These are phyloP conservation scores for Heliopora coerulea DNA, from an alignment of 92 coral and sea anemone species.

Conservation along the genomic window DNA sequence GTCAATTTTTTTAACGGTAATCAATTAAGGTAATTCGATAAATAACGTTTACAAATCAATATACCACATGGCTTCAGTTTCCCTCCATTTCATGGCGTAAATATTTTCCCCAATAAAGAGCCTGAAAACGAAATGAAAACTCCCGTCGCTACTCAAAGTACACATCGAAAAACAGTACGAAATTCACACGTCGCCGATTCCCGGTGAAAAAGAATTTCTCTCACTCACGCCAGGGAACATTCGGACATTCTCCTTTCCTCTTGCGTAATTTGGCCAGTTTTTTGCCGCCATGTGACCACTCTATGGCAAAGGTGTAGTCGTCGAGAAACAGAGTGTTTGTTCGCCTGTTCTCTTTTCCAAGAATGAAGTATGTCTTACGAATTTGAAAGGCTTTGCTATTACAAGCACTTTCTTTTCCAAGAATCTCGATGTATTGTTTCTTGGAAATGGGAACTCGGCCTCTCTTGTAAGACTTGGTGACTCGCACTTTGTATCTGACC, in stretches of 20 bases:
- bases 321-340: constrained; percentile 70
- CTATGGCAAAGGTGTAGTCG: constrained; percentile 73
- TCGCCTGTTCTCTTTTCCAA: constrained; percentile 81
- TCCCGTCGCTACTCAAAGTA: too few relatives aligned
- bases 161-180: too few relatives aligned
- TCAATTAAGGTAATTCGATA: too few relatives aligned
- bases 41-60: too few relatives aligned
- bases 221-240: too few relatives aligned
- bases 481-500: constrained; percentile 71
- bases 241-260: constrained; percentile 68
- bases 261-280: constrained; percentile 62
- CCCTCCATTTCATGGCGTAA: too few relatives aligned
- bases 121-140: too few relatives aligned
- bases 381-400: constrained; percentile 61
- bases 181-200: too few relatives aligned
- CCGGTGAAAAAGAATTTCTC: too few relatives aligned
- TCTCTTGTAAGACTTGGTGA: constrained; percentile 67
- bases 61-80: too few relatives aligned
- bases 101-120: too few relatives aligned
- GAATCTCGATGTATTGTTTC: constrained; percentile 69
- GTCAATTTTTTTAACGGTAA: too few relatives aligned
- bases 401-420: constrained; percentile 74
- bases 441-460: constrained; percentile 64
- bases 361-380: constrained; percentile 64
- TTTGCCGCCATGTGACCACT: constrained; percentile 76